Base-by-base conservation (phyloP, 92 coral and sea anemone species). In the Diadumene lineata region DNA sequence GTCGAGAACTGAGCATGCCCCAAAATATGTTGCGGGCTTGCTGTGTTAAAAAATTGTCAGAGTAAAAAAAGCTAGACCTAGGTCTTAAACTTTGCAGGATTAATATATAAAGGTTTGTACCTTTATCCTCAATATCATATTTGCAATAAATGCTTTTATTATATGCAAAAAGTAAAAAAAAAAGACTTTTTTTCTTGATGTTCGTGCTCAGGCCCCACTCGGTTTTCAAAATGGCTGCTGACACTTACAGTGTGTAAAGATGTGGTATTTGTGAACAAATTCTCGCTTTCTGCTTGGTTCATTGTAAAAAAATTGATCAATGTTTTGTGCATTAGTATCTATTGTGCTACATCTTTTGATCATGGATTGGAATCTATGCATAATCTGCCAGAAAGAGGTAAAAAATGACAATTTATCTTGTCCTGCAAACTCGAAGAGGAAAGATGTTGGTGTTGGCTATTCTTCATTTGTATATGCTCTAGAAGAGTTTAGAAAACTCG, bases 1-100 rank as follows among this genome's bases (percentile, higher is more conserved):
- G 72, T 46, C 15, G 53, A 16, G 84, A 70, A 68, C 75, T 88
- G 84, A 75, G 78, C 88, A 84, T 72, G 82, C 63, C 75, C 22
- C 11, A 60, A 70, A 69, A 44, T n/a, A n/a, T n/a, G n/a, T n/a
- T n/a, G n/a, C n/a, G n/a, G n/a, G n/a, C n/a, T n/a, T n/a, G n/a
- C n/a, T n/a, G n/a, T n/a, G n/a, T n/a, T n/a, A n/a, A n/a, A n/a
- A n/a, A n/a, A n/a, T n/a, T n/a, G n/a, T n/a, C n/a, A n/a, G n/a
- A n/a, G n/a, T n/a, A n/a, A n/a, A n/a, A n/a, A n/a, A n/a, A n/a
- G n/a, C n/a, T n/a, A n/a, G n/a, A n/a, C n/a, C n/a, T n/a, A n/a
- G n/a, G n/a, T n/a, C n/a, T n/a, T n/a, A n/a, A n/a, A n/a, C n/a
- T n/a, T n/a, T n/a, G n/a, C n/a, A n/a, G n/a, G n/a, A n/a, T n/a